phyloP scores from a whole-genome alignment of 2,113 vertebrate species.

The Engraulis encrasicolus region DNA sequence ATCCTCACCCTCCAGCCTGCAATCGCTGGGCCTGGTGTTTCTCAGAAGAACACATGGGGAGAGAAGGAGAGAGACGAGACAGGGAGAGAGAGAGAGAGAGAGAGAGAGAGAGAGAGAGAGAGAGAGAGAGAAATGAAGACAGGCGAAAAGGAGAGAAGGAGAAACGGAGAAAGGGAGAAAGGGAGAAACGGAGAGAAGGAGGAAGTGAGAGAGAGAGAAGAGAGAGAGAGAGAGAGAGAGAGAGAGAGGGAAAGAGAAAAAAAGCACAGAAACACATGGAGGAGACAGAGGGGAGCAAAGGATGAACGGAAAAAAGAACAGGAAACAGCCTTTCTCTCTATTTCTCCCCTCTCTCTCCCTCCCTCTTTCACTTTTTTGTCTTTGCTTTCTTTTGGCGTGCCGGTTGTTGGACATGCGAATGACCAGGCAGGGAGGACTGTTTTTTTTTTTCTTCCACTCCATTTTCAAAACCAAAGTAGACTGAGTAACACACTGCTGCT shows the following conservation, averaged over 20 bases:
- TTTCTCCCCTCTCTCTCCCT: neutral
- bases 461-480: neutral
- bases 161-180: neutral
- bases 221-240: constrained; percentile 5
- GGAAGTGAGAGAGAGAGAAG: neutral
- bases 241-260: neutral
- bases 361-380: neutral
- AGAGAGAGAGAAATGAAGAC: no score
- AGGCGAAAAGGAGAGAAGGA: neutral
- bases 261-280: neutral
- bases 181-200: neutral
- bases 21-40: constrained; percentile 14
- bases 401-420: neutral
- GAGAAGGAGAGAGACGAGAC: neutral
- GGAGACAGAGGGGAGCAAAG: neutral
- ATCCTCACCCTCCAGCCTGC: constrained; percentile 16
- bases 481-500: neutral
- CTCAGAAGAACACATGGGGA: constrained; percentile 9
- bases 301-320: constrained; percentile 3
- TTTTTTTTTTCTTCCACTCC: neutral
- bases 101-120: neutral
- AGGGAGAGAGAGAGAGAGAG: constrained; percentile 6
- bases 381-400: neutral
- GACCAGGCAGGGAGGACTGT: neutral
- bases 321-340: neutral